A percentile compares a stretch with the other conserved stretches of the same genome.
These are phyloP conservation scores for Leucosticte australis DNA, from an alignment of 2,113 vertebrate species.

Conservation along the genomic window DNA sequence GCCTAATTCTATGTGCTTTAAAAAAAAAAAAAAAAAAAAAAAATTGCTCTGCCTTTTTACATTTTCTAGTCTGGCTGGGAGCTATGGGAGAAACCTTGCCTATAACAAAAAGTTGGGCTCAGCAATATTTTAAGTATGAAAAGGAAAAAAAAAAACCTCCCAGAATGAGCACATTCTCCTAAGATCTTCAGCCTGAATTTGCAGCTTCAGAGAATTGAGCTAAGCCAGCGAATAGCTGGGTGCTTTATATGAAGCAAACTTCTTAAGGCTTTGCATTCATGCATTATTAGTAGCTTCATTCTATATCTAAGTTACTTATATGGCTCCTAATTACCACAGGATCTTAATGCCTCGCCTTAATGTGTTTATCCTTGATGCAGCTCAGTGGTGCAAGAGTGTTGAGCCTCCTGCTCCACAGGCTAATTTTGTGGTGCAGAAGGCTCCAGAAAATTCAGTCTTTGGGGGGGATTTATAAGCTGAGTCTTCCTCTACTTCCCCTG, in stretches of 20 bases:
- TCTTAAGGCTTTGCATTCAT: conserved; percentile 66
- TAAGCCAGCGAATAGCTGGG: conserved; percentile 8
- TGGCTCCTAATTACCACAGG: conserved; percentile 43
- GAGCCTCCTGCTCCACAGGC: neutral
- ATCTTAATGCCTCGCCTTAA: conserved; percentile 46
- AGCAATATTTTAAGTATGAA: conserved; percentile 49
- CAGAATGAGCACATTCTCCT: neutral
- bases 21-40: neutral
- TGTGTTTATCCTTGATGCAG: conserved; percentile 27
- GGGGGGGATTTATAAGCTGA: neutral
- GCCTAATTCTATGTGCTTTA: neutral
- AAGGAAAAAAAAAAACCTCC: neutral
- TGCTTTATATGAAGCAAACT: conserved; percentile 49
- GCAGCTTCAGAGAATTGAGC: conserved; percentile 37
- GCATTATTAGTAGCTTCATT: conserved; percentile 64
- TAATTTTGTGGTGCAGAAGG: neutral
- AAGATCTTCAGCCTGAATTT: conserved; percentile 49
- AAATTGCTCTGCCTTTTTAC: neutral
- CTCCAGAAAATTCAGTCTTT: neutral
- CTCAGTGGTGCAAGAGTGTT: neutral
- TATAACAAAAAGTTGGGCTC: conserved; percentile 20
- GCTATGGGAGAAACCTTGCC: neutral
- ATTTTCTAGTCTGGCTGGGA: neutral
- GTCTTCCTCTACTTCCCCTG: neutral
- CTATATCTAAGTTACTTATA: conserved; percentile 52